phyloP scores from a whole-genome alignment of 1,140 invertebrate genomes.

The Charaxes varanes region DNA sequence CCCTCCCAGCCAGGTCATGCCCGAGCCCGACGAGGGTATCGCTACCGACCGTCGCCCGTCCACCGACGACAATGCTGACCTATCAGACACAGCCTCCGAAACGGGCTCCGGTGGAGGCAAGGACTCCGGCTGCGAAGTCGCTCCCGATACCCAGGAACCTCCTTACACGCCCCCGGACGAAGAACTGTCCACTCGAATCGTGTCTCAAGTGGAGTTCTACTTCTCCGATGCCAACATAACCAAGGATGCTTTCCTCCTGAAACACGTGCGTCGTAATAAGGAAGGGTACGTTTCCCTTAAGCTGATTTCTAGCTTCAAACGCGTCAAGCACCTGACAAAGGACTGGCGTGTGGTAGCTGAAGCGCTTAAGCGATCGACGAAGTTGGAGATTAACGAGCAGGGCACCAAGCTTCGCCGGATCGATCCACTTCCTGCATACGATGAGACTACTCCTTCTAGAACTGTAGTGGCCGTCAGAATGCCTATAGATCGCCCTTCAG shows the following conservation, averaged over 20 bases:
- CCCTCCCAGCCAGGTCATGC: conserved; percentile 42
- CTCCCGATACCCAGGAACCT: conserved; percentile 71
- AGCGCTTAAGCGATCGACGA: conserved; percentile 85
- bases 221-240: conserved; percentile 96
- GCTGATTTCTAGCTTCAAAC: conserved; percentile 93
- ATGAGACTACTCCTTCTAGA: conserved; percentile 92
- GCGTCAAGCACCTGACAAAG: conserved; percentile 93
- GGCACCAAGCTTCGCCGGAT: conserved; percentile 92
- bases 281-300: conserved; percentile 96
- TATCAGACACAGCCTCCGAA: conserved; percentile 78
- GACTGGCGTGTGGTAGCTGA: conserved; percentile 94
- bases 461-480: conserved; percentile 91
- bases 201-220: conserved; percentile 92
- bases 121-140: conserved; percentile 80
- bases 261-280: conserved; percentile 95
- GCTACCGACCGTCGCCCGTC: conserved; percentile 59
- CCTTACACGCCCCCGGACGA: conserved; percentile 79
- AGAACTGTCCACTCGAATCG: conserved; percentile 84
- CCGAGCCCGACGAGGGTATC: conserved; percentile 56
- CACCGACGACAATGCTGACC: conserved; percentile 75
- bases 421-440: conserved; percentile 89
- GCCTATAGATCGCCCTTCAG: conserved; percentile 87
- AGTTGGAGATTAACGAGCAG: conserved; percentile 91
- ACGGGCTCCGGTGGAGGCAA: conserved; percentile 76
- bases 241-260: conserved; percentile 95